phyloP scores from a whole-genome alignment of 2,113 vertebrate genomes.

The Oriolus oriolus region DNA sequence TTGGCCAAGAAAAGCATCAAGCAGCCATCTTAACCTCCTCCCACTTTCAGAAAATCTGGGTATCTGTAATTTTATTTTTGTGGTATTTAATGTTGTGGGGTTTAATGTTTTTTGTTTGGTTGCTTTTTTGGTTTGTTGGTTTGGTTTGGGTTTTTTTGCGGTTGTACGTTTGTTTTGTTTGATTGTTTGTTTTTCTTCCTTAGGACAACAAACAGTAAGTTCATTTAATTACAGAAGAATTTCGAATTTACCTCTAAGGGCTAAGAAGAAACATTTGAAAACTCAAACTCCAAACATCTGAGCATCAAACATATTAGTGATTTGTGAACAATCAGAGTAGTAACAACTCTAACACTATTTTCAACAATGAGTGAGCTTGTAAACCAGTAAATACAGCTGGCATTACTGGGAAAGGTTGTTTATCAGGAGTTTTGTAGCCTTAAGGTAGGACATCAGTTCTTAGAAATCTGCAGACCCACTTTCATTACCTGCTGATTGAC shows the following conservation, averaged over 20 bases:
- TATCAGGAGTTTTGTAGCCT: neutral
- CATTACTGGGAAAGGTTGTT: neutral
- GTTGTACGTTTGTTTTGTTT: neutral
- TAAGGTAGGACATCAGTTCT: neutral
- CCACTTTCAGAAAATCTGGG: neutral
- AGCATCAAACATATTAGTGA: neutral
- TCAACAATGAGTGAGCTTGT: neutral
- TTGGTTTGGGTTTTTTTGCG: fast-evolving
- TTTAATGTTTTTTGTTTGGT: neutral
- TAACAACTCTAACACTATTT: neutral
- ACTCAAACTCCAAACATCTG: neutral
- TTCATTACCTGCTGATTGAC: neutral
- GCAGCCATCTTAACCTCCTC: neutral
- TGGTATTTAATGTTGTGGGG: neutral
- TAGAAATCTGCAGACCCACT: neutral
- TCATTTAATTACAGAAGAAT: neutral
- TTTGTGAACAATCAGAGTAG: neutral
- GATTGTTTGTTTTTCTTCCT: fast-evolving
- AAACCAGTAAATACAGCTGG: neutral
- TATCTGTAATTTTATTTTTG: neutral
- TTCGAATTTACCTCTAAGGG: neutral
- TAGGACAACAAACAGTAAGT: neutral
- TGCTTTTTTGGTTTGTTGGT: neutral
- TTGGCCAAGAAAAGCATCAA: neutral
- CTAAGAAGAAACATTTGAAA: neutral